These are phyloP conservation scores for Gymnodraco acuticeps DNA, from an alignment of 2,797 vertebrate genomes.

Conservation along the genomic window DNA sequence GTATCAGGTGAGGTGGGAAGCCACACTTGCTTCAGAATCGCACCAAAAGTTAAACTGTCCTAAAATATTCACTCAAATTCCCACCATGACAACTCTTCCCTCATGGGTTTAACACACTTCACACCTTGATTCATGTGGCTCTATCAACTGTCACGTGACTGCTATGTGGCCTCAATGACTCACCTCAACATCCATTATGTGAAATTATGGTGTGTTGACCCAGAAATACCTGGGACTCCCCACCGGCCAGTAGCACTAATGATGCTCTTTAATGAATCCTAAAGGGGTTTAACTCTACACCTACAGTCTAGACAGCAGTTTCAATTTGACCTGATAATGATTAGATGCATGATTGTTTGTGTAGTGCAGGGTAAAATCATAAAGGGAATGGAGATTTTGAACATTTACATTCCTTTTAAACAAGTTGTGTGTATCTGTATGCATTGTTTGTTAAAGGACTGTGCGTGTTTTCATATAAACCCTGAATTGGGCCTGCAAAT, in stretches of 20 bases:
- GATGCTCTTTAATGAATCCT: neutral
- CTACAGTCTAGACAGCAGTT: slow-evolving; percentile 60
- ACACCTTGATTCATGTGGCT: slow-evolving; percentile 21
- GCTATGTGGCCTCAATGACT: slow-evolving; percentile 41
- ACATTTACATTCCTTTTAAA: neutral
- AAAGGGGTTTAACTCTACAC: slow-evolving; percentile 3
- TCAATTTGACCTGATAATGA: slow-evolving; percentile 42
- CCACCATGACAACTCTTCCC: neutral
- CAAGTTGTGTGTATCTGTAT: neutral
- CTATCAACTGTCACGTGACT: slow-evolving; percentile 31
- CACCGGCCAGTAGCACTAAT: slow-evolving; percentile 11
- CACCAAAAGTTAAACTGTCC: neutral
- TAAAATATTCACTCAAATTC: neutral
- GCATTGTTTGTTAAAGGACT: neutral
- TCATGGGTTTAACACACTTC: slow-evolving; percentile 1
- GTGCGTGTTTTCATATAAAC: neutral
- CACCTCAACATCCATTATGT: slow-evolving; percentile 31
- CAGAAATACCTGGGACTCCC: slow-evolving; percentile 67
- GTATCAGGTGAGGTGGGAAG: neutral
- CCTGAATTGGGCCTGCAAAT: neutral
- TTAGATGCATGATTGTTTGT: neutral
- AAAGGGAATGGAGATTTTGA: neutral
- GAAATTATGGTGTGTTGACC: slow-evolving; percentile 29
- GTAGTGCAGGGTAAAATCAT: neutral
- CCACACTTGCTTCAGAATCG: neutral